Percentiles rank a stretch among this genome's conserved stretches.
These are phyloP conservation scores for Lacerta bilineata DNA, from an alignment of 2,797 vertebrate genomes.

Conservation along the genomic window DNA sequence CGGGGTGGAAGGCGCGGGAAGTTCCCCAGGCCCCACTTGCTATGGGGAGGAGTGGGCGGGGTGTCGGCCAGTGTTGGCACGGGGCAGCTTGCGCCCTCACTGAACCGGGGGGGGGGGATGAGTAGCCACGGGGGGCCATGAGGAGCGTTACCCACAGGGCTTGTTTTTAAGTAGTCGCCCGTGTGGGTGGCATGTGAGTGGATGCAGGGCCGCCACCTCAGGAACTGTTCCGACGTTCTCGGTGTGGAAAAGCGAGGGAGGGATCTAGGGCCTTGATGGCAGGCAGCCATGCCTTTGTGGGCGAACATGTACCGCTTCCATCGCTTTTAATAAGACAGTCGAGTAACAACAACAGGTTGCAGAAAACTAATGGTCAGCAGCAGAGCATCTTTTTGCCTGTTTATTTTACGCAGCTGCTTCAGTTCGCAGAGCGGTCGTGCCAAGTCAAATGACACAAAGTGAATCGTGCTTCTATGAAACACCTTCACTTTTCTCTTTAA, in stretches of 20 bases:
- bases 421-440: not conserved
- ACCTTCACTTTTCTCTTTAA: not conserved
- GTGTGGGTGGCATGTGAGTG: not conserved
- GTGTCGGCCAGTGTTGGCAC: constrained; percentile 61
- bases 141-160: not conserved
- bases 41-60: not conserved
- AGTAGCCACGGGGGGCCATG: not conserved
- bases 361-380: not conserved
- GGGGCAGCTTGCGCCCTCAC: not conserved
- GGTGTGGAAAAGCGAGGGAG: not conserved
- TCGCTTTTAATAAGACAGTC: not conserved
- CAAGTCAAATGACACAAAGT: not conserved
- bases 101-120: not conserved
- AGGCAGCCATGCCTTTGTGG: not conserved
- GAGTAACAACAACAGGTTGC: not conserved
- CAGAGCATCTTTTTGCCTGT: not conserved
- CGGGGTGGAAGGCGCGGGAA: constrained; percentile 1
- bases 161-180: not conserved
- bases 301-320: too few species aligned
- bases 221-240: not conserved
- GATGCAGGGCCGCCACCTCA: not conserved
- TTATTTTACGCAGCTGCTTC: not conserved
- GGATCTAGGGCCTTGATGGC: too few species aligned
- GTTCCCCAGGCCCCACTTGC: constrained; percentile 23
- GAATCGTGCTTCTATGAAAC: not conserved